phyloP scores from a whole-genome alignment of 2,888 invertebrate species.

The Caenorhabditis sinica region DNA sequence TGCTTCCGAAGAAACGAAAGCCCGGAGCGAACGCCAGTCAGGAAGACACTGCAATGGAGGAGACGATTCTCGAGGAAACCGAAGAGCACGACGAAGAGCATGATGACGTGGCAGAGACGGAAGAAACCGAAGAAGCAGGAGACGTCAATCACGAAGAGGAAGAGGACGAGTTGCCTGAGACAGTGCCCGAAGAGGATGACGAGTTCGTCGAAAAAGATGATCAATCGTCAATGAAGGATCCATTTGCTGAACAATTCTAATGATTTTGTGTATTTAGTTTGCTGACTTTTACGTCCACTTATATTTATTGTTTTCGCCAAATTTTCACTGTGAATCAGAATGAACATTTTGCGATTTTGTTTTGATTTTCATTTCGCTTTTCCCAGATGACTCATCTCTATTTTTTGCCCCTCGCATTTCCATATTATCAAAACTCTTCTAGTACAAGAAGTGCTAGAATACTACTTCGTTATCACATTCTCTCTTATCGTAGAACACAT shows the following conservation, averaged over 20 bases:
- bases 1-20: slow-evolving; percentile 62
- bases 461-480: slow-evolving; percentile 3
- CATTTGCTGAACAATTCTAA: slow-evolving; percentile 65
- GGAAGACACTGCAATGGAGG: slow-evolving; percentile 13
- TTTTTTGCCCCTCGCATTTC: no score
- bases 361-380: not conserved
- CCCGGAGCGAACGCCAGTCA: not conserved
- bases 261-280: slow-evolving; percentile 12
- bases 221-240: slow-evolving; percentile 34
- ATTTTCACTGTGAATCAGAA: slow-evolving; percentile 22
- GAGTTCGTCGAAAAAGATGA: slow-evolving; percentile 37
- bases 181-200: slow-evolving; percentile 35
- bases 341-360: not conserved
- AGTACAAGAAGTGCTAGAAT: not conserved
- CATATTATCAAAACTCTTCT: not conserved
- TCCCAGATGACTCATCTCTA: not conserved
- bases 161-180: slow-evolving; percentile 38
- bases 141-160: slow-evolving; percentile 31
- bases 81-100: slow-evolving; percentile 19
- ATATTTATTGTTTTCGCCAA: not conserved
- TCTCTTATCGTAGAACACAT: slow-evolving; percentile 5
- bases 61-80: slow-evolving; percentile 20
- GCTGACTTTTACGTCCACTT: no score
- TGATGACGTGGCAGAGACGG: slow-evolving; percentile 5
- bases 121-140: slow-evolving; percentile 15